Base-by-base conservation (phyloP, 2,888 invertebrate species). In the Anarsia innoxiella region DNA sequence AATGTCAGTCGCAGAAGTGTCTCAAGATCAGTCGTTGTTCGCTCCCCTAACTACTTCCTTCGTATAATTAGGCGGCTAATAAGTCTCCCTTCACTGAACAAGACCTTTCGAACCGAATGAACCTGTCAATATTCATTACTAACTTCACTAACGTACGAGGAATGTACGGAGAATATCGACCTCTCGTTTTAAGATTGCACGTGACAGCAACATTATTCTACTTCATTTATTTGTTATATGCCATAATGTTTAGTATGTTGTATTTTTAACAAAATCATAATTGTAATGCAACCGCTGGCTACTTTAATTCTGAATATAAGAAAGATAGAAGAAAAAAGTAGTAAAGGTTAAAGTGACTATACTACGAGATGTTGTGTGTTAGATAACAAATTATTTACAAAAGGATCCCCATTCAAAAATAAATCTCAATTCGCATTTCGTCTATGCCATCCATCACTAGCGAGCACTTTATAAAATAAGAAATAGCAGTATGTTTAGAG, bases 11-110 rank as follows among this genome's bases (percentile, higher is more conserved):
- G 5, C 35, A 35, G 34, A 10, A 12, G n/a, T 19, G 27, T 34
- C 23, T 32, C 19, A 12, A 32, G 32, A 23, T 23, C 23, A 19
- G 25, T 2, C 25, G 5, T 3, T 3, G 25, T 25, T 25, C 12
- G 2, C 27, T 27, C 12, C 27, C 27, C 12, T 27, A 27, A 27
- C 11, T 27, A 27, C 27, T 27, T 27, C 27, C 27, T 27, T 27
- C 12, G 27, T 27, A 27, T 27, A 27, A 79, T 83, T 80, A 83
- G 72, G 61, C 45, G 46, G 65, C 69, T 77, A 79, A 80, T 79
- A 79, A 76, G 74, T 66, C 68, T 62, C 66, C 33, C 33, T 26
- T 23, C 15, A 26, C 11, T 27, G 33, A 12, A n/a, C n/a, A n/a
- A n/a, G n/a, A n/a, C n/a, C n/a, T 11, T 4, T 25, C 25, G 25